A percentile compares a stretch with the other conserved stretches of the same genome.
Evolutionary conservation across 2,888 invertebrate genomes (phyloP).

Genomic region (Nesidiocoris tenuis): DNA sequence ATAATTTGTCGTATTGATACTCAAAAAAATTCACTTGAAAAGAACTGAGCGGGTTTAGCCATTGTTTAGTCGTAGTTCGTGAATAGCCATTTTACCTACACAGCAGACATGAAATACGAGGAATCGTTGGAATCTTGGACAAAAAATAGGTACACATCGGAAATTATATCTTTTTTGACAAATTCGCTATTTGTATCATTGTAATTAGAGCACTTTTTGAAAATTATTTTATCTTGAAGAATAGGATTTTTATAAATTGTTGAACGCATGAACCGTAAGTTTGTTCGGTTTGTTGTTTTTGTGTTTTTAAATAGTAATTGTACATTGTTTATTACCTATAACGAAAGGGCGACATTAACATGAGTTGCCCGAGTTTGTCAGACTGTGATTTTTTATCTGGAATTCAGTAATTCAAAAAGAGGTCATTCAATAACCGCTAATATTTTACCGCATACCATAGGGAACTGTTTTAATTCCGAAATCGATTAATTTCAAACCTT

Average conservation of each 20-base stretch:
- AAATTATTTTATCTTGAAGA: slow-evolving; percentile 5
- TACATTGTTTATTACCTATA: no score
- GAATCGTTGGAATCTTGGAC: neutral
- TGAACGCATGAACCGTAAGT: neutral
- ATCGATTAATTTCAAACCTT: no score
- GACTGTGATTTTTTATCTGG: no score
- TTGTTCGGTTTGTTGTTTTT: neutral
- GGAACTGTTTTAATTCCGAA: no score
- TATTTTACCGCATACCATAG: no score
- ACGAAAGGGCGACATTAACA: no score
- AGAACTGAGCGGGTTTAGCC: slow-evolving; percentile 28
- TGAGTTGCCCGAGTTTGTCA: no score
- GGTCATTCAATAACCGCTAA: no score
- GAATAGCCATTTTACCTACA: neutral
- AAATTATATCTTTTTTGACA: neutral
- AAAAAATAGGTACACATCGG: neutral
- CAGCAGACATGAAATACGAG: no score
- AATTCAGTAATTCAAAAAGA: no score
- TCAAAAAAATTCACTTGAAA: slow-evolving; percentile 5
- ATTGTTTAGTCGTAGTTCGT: neutral
- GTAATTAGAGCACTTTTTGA: neutral
- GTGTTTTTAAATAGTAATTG: no score
- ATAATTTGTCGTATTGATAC: no score
- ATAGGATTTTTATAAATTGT: neutral
- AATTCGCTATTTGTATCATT: neutral